Conservation (phyloP, 2,797 vertebrate genomes). For the Sylvia borin region DNA sequence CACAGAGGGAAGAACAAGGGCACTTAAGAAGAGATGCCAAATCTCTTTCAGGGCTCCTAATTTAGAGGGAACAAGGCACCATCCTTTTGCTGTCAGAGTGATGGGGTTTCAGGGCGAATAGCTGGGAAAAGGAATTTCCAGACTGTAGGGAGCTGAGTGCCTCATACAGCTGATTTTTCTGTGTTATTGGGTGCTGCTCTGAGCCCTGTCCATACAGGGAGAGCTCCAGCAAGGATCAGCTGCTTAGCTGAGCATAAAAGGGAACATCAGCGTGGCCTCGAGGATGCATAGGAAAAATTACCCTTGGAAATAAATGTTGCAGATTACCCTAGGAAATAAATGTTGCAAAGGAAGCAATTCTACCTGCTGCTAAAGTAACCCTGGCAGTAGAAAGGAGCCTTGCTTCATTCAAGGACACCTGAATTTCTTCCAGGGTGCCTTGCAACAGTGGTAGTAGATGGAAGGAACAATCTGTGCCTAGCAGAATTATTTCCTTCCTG, state of each 20-base stretch:
- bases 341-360: conserved; percentile 13
- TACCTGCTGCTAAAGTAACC: neutral
- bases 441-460: neutral
- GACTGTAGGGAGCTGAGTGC: neutral
- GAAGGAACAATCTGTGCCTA: neutral
- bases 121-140: neutral
- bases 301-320: neutral
- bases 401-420: neutral
- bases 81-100: neutral
- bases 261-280: neutral
- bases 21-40: neutral
- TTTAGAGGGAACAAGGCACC: neutral
- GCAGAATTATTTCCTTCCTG: neutral
- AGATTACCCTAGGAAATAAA: conserved; percentile 33
- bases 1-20: neutral
- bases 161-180: neutral
- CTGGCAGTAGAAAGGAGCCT: neutral
- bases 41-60: neutral
- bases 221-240: conserved; percentile 26
- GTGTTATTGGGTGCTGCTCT: neutral
- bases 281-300: conserved; percentile 9
- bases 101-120: neutral
- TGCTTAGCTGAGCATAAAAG: conserved; percentile 34
- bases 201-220: neutral
- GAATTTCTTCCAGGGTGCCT: neutral